A percentile compares a stretch with the other conserved stretches of the same genome.
Evolutionary conservation across 2,888 invertebrate genomes (phyloP).

Genomic region (Oligia latruncula): DNA sequence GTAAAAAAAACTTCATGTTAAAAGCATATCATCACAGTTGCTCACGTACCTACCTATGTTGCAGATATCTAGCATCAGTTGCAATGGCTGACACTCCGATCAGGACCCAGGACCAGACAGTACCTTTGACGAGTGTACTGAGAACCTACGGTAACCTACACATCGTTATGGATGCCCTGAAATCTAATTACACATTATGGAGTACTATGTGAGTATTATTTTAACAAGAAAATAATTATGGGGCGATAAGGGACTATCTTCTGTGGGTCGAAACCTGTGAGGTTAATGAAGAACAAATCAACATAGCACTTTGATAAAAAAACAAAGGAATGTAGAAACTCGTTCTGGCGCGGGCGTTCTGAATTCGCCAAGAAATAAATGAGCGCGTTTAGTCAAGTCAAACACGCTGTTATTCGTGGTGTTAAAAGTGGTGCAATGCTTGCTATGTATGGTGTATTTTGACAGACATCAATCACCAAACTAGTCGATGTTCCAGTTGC

Average conservation of each 20-base stretch:
- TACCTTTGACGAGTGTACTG: constrained; percentile 87
- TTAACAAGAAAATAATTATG: not conserved
- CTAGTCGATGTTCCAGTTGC: constrained; percentile 13
- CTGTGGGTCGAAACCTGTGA: not conserved
- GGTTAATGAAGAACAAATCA: not conserved
- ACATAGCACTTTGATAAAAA: not conserved
- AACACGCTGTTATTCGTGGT: too few species aligned
- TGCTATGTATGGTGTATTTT: not conserved
- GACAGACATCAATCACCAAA: constrained; percentile 13
- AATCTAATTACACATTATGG: constrained; percentile 80
- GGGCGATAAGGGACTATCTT: not conserved
- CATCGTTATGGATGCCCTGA: constrained; percentile 88
- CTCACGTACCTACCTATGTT: constrained; percentile 48
- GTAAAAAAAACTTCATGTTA: too few species aligned
- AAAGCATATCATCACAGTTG: constrained; percentile 3
- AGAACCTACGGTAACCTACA: constrained; percentile 88
- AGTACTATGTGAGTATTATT: constrained; percentile 78
- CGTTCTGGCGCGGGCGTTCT: not conserved
- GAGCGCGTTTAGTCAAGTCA: not conserved
- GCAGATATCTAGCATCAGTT: constrained; percentile 82
- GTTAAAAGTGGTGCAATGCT: not conserved
- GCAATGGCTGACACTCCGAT: constrained; percentile 80
- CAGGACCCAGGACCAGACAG: constrained; percentile 82
- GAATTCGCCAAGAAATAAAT: not conserved
- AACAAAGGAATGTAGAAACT: not conserved